These are phyloP conservation scores for Dicaeum eximium DNA, from an alignment of 2,113 vertebrate species.

Conservation along the genomic window DNA sequence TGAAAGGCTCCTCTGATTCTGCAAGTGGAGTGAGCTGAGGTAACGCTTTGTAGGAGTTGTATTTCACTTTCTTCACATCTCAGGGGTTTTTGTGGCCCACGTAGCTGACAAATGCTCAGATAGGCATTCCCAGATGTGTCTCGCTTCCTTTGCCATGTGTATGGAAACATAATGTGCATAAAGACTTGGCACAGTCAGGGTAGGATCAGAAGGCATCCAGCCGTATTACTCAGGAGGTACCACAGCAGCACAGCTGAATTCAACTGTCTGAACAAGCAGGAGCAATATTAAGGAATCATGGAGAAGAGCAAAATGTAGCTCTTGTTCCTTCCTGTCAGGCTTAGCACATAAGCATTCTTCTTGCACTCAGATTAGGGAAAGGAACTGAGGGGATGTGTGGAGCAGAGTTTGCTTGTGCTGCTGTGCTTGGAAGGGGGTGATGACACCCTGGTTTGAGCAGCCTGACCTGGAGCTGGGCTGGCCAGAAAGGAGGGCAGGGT, in stretches of 20 bases:
- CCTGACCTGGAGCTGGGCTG: background rate
- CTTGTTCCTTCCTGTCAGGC: background rate
- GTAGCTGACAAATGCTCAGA: background rate
- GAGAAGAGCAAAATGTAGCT: background rate
- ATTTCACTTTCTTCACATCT: background rate
- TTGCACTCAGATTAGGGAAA: background rate
- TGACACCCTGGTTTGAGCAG: background rate
- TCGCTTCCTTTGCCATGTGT: rapidly evolving
- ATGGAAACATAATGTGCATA: background rate
- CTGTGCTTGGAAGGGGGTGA: background rate
- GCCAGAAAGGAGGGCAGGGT: background rate
- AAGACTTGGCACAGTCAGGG: background rate
- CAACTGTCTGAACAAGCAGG: background rate
- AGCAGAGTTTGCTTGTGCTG: background rate
- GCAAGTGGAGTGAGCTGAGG: background rate
- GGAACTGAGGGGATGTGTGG: rapidly evolving
- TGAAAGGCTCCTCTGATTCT: background rate
- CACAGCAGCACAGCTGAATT: background rate
- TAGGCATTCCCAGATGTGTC: background rate
- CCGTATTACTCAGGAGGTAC: background rate
- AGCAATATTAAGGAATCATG: background rate
- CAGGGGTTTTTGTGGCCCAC: background rate
- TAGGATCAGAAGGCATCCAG: background rate
- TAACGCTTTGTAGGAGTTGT: rapidly evolving
- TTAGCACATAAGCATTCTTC: rapidly evolving